These are phyloP conservation scores for Galeopsomyia nigrocyanea DNA, from an alignment of 2,888 invertebrate genomes.

Conservation along the genomic window DNA sequence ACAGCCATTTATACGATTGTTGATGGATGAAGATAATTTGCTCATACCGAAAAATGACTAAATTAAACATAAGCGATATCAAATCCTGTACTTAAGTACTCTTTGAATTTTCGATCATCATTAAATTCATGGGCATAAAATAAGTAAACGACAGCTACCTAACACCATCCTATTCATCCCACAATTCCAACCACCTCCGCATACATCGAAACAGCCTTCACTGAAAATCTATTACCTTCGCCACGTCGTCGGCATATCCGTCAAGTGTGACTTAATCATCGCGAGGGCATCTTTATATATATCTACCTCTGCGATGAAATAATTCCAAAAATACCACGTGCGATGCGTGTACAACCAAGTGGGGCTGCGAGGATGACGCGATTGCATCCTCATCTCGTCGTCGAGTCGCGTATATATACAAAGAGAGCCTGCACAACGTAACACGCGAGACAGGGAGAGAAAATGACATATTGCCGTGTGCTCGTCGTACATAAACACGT, in stretches of 20 bases:
- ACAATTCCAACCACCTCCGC: no score
- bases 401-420: background rate
- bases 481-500: background rate
- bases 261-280: background rate
- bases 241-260: background rate
- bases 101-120: no score
- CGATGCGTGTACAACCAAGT: background rate
- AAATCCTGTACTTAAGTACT: no score
- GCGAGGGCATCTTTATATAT: background rate
- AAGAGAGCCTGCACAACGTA: constrained; percentile 19
- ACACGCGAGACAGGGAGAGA: constrained; percentile 24
- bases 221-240: constrained; percentile 3
- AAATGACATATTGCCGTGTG: constrained; percentile 38
- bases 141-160: no score
- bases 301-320: no score
- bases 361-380: background rate
- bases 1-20: no score
- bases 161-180: no score
- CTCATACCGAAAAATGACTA: no score
- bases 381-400: constrained; percentile 21
- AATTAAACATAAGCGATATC: no score
- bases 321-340: background rate
- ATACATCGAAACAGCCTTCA: no score
- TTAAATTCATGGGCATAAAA: no score
- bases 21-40: no score